These are phyloP conservation scores for Falcaria lacertinaria DNA, from an alignment of 2,888 invertebrate genomes.

Conservation along the genomic window DNA sequence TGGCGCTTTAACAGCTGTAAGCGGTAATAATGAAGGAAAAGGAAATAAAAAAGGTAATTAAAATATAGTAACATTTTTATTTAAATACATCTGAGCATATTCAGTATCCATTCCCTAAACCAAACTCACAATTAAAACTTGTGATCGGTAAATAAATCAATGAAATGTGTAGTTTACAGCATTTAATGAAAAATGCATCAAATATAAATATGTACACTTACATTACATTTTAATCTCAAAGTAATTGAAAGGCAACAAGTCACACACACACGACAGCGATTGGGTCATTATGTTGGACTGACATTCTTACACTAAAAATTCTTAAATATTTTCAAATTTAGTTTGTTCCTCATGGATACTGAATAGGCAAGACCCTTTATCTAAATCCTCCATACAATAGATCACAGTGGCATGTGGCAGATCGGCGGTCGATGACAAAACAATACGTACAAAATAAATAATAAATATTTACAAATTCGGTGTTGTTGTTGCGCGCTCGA, in stretches of 20 bases:
- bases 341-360: background rate
- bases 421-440: constrained; percentile 2
- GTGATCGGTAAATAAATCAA: background rate
- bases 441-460: constrained; percentile 4
- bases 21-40: no score
- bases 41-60: background rate
- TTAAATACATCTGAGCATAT: background rate
- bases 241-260: no score
- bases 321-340: background rate
- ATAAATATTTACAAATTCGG: constrained; percentile 6
- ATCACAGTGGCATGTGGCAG: constrained; percentile 10
- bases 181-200: background rate
- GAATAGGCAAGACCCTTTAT: background rate
- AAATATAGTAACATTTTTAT: background rate
- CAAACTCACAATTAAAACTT: background rate
- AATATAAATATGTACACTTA: no score
- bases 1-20: no score
- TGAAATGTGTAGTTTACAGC: background rate
- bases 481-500: constrained; percentile 2
- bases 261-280: background rate
- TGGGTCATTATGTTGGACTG: background rate
- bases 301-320: no score
- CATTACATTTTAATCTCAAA: no score
- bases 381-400: constrained; percentile 6
- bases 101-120: background rate